Percentiles rank a stretch among this genome's conserved stretches.
phyloP scores from a whole-genome alignment of 2,888 invertebrate species.

The Idaea biselata region DNA sequence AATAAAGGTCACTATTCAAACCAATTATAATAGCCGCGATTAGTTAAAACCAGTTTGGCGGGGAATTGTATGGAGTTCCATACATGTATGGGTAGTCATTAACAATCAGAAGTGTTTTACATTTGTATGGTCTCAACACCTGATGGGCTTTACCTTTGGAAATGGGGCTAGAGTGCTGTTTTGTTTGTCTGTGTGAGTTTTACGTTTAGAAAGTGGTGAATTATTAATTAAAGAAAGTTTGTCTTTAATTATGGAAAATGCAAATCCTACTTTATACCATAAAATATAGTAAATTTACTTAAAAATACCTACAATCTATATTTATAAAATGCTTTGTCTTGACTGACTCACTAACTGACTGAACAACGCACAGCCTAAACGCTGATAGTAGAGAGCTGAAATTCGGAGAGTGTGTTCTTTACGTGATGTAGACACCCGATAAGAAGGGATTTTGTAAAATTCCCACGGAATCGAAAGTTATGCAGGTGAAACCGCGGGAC shows the following conservation, averaged over 20 bases:
- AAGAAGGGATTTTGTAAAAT: too few relatives aligned
- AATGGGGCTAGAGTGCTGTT: constrained; percentile 13
- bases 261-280: too few relatives aligned
- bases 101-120: constrained; percentile 20
- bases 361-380: too few relatives aligned
- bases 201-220: constrained; percentile 3
- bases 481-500: too few relatives aligned
- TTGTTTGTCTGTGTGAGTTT: constrained; percentile 9
- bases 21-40: constrained; percentile 23
- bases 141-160: constrained; percentile 18
- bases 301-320: too few relatives aligned
- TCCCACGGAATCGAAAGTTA: too few relatives aligned
- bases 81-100: constrained; percentile 23
- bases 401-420: too few relatives aligned
- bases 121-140: constrained; percentile 17
- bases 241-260: constrained; percentile 3
- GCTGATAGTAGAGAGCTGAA: too few relatives aligned
- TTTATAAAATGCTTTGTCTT: too few relatives aligned
- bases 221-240: constrained; percentile 14
- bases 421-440: too few relatives aligned
- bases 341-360: too few relatives aligned
- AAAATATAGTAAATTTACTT: too few relatives aligned
- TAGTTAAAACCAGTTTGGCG: constrained; percentile 30
- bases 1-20: constrained; percentile 23
- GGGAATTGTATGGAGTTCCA: constrained; percentile 28